Evolutionary conservation across 1,140 invertebrate genomes (phyloP), one percentile per base, ranked within the genome.

Genomic region (Babylonia areolata): DNA sequence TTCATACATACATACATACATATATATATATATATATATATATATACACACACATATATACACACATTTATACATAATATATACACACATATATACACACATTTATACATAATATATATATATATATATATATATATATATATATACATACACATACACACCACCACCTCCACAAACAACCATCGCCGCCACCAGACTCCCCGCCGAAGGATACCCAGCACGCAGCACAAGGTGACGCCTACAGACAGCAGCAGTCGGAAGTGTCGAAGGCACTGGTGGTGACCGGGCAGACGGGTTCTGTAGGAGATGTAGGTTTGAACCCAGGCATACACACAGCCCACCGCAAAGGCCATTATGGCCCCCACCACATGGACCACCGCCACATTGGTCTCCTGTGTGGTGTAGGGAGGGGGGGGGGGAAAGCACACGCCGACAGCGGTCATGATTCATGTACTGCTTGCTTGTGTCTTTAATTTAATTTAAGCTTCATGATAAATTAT

Each of bases 341-440:
- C 37, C 11, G 75, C 39, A 77, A 85, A 77, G 17, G 96, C 96
- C 84, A 96, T 92, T 33, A 96, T 93, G 28, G 97, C 97, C 31
- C 97, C 97, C 37, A 96, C 94, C 37, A 97, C 94, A 91, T 97
- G 97, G 20, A 97, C 95, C 69, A 95, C 93, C 12, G 96, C 91
- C 11, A 97, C 95, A 90, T 96, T 96, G 0, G 96, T 96, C 93
- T 97, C 96, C 95, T 94, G 87, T n/a, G n/a, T n/a, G n/a, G n/a
- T n/a, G n/a, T n/a, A n/a, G n/a, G n/a, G n/a, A 92, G 91, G 83
- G 37, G 9, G 71, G 46, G 46, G 20, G 46, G 20, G 46, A 51
- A 51, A 51, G 46, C 6, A 51, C 46, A 71, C 9, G 69, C 69
- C 1, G 69, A 31, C 12, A 17, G 28, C 69, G 0, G 69, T 28